These are phyloP conservation scores for Echiichthys vipera DNA, from an alignment of 2,797 vertebrate species.

Conservation along the genomic window DNA sequence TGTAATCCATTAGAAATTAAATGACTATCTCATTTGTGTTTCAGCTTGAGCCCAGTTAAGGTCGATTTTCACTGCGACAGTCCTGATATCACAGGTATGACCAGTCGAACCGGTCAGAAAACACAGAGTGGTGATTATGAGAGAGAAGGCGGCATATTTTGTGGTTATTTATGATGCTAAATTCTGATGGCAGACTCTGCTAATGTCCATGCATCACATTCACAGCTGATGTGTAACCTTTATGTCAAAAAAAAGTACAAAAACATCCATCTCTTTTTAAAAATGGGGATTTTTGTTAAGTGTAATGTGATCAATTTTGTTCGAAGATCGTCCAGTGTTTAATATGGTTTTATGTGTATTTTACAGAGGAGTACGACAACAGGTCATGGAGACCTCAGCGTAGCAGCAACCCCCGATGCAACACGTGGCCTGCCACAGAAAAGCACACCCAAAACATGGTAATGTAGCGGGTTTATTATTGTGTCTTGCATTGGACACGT, in stretches of 20 bases:
- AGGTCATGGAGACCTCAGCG: constrained; percentile 70
- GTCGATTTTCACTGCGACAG: not conserved
- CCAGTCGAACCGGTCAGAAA: not conserved
- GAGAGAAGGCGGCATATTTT: not conserved
- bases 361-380: constrained; percentile 55
- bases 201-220: not conserved
- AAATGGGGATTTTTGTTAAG: not conserved
- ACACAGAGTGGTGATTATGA: not conserved
- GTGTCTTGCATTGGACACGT: not conserved
- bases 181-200: not conserved
- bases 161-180: not conserved
- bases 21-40: constrained; percentile 37
- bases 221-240: not conserved
- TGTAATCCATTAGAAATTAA: constrained; percentile 1
- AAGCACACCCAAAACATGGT: constrained; percentile 52
- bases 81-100: constrained; percentile 53
- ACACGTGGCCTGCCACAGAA: not conserved
- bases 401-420: constrained; percentile 4
- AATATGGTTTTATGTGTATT: not conserved
- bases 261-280: not conserved
- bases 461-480: constrained; percentile 11
- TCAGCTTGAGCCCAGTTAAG: constrained; percentile 52
- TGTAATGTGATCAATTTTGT: not conserved
- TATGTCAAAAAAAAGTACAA: not conserved
- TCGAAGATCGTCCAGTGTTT: not conserved